These are phyloP conservation scores for Ctenomys sociabilis DNA, from an alignment of 2,113 vertebrate species.

Conservation along the genomic window DNA sequence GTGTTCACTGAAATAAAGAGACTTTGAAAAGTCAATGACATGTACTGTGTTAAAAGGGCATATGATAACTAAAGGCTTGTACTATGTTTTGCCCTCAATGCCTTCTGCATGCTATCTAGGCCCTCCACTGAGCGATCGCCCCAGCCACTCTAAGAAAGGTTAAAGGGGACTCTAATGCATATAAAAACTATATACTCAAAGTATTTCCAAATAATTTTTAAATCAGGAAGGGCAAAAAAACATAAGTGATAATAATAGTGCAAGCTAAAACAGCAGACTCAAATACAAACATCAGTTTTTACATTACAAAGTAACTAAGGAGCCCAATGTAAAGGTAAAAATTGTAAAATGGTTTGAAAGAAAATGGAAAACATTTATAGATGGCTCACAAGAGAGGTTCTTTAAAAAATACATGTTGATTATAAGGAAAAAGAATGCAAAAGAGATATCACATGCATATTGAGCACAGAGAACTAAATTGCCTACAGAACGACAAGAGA, in stretches of 20 bases:
- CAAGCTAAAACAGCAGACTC: neutral
- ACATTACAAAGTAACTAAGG: neutral
- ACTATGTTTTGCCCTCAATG: neutral
- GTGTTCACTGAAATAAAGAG: neutral
- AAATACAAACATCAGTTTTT: neutral
- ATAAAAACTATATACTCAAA: neutral
- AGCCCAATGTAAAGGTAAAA: neutral
- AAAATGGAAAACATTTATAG: neutral
- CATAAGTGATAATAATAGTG: neutral
- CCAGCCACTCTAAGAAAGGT: neutral
- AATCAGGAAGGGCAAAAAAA: neutral
- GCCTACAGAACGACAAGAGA: neutral
- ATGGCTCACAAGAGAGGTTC: neutral
- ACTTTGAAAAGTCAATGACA: neutral
- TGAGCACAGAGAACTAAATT: neutral
- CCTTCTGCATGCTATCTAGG: neutral
- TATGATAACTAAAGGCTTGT: neutral
- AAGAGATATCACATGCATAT: neutral
- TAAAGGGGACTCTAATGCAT: neutral
- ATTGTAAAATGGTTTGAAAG: neutral
- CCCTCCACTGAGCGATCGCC: neutral
- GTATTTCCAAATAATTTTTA: neutral
- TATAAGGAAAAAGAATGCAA: neutral
- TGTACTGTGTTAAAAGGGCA: neutral
- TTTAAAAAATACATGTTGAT: neutral